Evolutionary conservation across 1,140 invertebrate species (phyloP), one percentile per base, ranked within the genome.

Genomic region (Cherax quadricarinatus): DNA sequence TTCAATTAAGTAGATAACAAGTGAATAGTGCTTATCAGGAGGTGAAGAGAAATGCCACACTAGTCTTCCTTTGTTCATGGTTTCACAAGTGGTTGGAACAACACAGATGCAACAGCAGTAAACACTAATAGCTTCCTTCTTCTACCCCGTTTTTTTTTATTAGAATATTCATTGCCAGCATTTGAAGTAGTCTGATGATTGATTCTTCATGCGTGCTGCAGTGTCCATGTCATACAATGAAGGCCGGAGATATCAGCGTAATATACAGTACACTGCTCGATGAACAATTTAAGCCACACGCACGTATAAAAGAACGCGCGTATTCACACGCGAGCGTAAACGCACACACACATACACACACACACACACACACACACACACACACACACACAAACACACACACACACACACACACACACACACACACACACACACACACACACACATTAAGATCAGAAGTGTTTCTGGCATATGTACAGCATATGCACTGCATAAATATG

Each of bases 401-500:
- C 48, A 21, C 9, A 84, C 57, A 84, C 51, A 84, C 81, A 83
- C 51, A 70, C 83, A 86, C 83, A 70, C 57, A 62, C 57, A 86
- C 60, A 62, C 57, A 86, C 83, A 86, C 83, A 62, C 83, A 53
- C 53, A 84, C 82, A 53, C 57, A 24, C 82, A 60, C 82, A 83
- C 81, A 51, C 81, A 21, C 48, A 57, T 41, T 41, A 41, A 41
- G 30, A 41, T 2, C 30, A 41, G 30, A 41, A 41, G 0, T 41
- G 30, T 41, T 14, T 49, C 73, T 24, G 0, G 41, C 4, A 14
- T 41, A 78, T 41, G 21, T 60, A 60, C 57, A 10, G 9, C 9
- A 60, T 60, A 10, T 10, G 16, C 57, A 60, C 16, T 60, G 30
- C 30, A 41, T 41, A 41, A 41, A 41, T 2, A 41, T 41, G 30